Evolutionary conservation across 2,888 invertebrate species (phyloP).

Genomic region (Eupithecia abbreviata): DNA sequence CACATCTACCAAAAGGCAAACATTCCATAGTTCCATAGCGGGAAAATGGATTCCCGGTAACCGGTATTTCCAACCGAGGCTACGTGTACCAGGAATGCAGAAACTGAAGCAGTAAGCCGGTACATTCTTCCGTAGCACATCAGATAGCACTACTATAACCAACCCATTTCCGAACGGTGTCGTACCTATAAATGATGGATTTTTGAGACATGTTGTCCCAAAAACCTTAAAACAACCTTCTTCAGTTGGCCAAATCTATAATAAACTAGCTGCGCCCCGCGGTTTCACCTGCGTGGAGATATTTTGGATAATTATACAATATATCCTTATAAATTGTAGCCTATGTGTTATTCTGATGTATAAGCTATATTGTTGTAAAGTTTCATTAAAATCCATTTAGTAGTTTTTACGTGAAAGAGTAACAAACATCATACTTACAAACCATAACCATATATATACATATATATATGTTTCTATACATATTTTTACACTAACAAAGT

Average conservation of each 20-base stretch:
- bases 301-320: too few relatives aligned
- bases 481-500: not conserved
- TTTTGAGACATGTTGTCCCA: not conserved
- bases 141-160: not conserved
- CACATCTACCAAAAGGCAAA: not conserved
- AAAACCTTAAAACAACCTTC: too few relatives aligned
- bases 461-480: too few relatives aligned
- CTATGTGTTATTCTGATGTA: too few relatives aligned
- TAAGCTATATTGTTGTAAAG: too few relatives aligned
- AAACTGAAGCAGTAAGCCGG: slow-evolving; percentile 20
- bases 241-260: not conserved
- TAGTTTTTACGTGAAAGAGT: too few relatives aligned
- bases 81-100: slow-evolving; percentile 55
- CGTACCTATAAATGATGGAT: not conserved
- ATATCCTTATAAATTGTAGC: too few relatives aligned
- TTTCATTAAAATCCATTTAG: too few relatives aligned
- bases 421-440: too few relatives aligned
- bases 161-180: not conserved
- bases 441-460: too few relatives aligned
- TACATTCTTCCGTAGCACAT: slow-evolving; percentile 9
- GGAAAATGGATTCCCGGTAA: slow-evolving; percentile 19
- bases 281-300: too few relatives aligned
- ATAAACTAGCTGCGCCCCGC: too few relatives aligned
- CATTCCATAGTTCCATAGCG: not conserved
- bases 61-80: slow-evolving; percentile 52